Base-by-base conservation (phyloP, 2,888 invertebrate genomes). In the Oscheius sp. region DNA sequence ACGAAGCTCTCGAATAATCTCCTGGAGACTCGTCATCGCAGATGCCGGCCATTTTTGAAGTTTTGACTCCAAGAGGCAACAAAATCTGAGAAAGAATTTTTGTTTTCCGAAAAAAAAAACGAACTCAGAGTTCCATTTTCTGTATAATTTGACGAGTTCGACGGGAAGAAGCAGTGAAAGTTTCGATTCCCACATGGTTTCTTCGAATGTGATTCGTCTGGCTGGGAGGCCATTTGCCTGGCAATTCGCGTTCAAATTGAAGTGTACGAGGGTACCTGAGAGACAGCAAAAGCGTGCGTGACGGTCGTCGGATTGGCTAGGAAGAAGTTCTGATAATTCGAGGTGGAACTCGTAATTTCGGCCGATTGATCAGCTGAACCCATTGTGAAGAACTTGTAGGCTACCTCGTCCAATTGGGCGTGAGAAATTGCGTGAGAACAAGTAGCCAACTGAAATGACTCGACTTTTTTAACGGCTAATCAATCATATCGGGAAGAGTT, bases 391-490 rank as follows among this genome's bases (percentile, higher is more conserved):
- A 82, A 76, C 37, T 81, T 78, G 65, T 79, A 79, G 8, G 80
- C 71, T 17, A 82, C 69, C 63, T 86, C 83, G 65, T 85, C 85
- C 37, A 84, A 61, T 69, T 85, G 84, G 0, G 85, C 85, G 6
- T 79, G 76, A 4, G 81, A 79, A 78, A 82, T 82, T 55, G 79
- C 77, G 72, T 78, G 83, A 42, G 74, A 81, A 67, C 73, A 75
- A 8, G 80, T 82, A 23, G 82, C 80, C 12, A 84, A 46, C 84
- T 84, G 61, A 46, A 78, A 65, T 42, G 25, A 20, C n/a, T n/a
- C n/a, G n/a, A n/a, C n/a, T n/a, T n/a, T n/a, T n/a, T n/a, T n/a
- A 37, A 37, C 8, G 15, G 37, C 37, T 37, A 37, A 37, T 37
- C 37, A 37, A 37, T 37, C 15, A 37, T 8, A 37, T 37, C 8